Evolutionary conservation across 2,113 vertebrate species (phyloP).

Genomic region (Burhinus oedicnemus): DNA sequence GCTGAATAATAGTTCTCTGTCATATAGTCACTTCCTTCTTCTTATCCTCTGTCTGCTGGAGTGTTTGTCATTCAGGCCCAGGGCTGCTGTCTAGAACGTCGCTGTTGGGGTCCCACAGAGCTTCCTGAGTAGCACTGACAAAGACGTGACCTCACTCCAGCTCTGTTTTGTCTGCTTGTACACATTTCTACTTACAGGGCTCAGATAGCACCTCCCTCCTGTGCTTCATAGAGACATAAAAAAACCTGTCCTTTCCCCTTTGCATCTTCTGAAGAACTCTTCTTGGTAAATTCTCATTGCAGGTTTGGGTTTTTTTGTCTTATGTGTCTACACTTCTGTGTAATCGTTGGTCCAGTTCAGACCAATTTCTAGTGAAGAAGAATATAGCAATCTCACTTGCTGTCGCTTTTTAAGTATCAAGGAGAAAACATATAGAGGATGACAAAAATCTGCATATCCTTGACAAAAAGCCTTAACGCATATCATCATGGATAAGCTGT

Average conservation of each 20-base stretch:
- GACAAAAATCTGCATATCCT: background rate
- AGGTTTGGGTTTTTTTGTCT: background rate
- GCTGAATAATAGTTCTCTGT: background rate
- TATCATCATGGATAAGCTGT: background rate
- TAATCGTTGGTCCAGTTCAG: background rate
- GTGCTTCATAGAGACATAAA: background rate
- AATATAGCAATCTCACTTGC: background rate
- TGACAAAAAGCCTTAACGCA: background rate
- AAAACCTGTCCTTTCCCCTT: background rate
- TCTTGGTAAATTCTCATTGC: background rate
- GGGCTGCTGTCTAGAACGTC: background rate
- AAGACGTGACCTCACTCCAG: background rate
- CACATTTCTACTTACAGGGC: background rate
- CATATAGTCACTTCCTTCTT: background rate
- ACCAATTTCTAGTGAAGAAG: background rate
- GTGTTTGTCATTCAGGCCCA: background rate
- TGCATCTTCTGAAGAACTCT: background rate
- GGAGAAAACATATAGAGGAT: background rate
- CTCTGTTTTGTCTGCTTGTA: background rate
- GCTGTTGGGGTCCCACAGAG: background rate
- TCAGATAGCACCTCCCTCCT: background rate
- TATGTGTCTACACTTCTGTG: background rate
- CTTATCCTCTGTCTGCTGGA: background rate
- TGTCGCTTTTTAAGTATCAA: background rate
- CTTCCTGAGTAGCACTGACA: background rate